Conservation (phyloP, 2,113 vertebrate species). For the Oriolus oriolus region DNA sequence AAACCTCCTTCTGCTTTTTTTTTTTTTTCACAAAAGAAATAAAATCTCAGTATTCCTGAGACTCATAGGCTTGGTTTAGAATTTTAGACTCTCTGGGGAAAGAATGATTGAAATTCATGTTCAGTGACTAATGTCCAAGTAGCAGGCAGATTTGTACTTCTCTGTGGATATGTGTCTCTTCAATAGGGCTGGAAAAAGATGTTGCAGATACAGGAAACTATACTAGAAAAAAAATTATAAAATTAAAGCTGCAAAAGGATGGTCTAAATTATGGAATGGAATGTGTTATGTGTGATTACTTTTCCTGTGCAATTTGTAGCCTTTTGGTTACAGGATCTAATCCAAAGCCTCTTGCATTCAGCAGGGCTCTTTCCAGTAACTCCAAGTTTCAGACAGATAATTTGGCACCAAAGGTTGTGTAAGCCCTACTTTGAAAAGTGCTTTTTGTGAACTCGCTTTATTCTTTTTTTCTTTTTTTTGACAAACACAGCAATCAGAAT, state of each 20-base stretch:
- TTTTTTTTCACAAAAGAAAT: background rate
- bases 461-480: background rate
- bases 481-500: background rate
- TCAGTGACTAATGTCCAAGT: background rate
- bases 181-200: background rate
- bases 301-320: background rate
- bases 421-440: background rate
- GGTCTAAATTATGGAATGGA: background rate
- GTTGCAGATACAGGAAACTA: background rate
- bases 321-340: background rate
- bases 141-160: background rate
- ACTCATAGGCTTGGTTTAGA: background rate
- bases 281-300: background rate
- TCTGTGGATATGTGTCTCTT: background rate
- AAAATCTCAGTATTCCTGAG: background rate
- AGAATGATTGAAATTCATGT: background rate
- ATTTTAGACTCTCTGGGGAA: background rate
- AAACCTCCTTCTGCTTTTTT: background rate
- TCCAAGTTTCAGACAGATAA: background rate
- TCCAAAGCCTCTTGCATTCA: background rate
- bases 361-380: background rate
- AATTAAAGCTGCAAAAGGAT: background rate
- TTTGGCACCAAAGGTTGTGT: background rate
- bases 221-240: background rate
- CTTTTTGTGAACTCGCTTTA: background rate